A percentile compares a stretch with the other conserved stretches of the same genome.
Conservation (phyloP, 2,113 vertebrate genomes). For the Zeus faber region DNA sequence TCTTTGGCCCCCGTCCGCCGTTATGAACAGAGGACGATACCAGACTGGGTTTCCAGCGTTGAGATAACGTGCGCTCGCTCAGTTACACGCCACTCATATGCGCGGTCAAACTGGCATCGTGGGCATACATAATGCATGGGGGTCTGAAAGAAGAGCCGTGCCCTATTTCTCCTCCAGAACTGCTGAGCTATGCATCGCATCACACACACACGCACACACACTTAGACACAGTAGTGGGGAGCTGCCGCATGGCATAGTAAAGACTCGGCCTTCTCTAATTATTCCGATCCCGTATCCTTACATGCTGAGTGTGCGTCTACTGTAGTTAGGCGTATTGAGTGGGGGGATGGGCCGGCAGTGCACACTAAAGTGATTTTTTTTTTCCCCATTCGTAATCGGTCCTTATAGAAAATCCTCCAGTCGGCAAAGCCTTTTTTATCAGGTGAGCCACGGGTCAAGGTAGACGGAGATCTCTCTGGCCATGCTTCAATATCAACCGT, state of each 20-base stretch:
- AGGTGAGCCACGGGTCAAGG: too few species aligned
- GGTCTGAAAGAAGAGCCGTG: constrained; percentile 44
- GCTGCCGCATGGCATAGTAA: constrained; percentile 13
- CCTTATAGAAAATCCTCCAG: background rate
- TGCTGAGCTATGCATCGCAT: constrained; percentile 56
- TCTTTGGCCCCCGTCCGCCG: too few species aligned
- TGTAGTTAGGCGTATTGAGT: constrained; percentile 37
- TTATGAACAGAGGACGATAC: too few species aligned
- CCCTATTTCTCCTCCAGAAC: constrained; percentile 62
- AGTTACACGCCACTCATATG: constrained; percentile 14
- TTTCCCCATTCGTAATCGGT: background rate
- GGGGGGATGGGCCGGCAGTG: constrained; percentile 1
- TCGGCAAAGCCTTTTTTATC: background rate
- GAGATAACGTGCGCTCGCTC: background rate
- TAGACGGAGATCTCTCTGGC: too few species aligned
- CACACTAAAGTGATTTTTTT: background rate
- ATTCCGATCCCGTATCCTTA: constrained; percentile 22
- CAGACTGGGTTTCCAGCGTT: too few species aligned
- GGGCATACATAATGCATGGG: constrained; percentile 64
- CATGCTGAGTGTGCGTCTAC: constrained; percentile 45
- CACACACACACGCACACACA: constrained; percentile 19
- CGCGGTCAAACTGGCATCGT: constrained; percentile 24
- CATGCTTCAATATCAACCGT: too few species aligned
- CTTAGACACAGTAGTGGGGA: background rate
- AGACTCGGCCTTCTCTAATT: constrained; percentile 22